Conservation (phyloP, 2,797 vertebrate genomes). For the Nyctibius grandis region DNA sequence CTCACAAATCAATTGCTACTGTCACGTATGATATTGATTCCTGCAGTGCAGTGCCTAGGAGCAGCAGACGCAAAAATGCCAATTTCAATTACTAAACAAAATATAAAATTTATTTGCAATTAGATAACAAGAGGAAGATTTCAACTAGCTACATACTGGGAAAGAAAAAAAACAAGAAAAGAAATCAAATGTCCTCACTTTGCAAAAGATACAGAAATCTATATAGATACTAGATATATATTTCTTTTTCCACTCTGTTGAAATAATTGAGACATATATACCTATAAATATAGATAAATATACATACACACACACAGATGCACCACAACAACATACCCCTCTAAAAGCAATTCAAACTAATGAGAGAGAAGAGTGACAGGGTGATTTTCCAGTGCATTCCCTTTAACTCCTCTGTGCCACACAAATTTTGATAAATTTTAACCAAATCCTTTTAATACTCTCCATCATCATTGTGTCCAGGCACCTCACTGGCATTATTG, state of each 20-base stretch:
- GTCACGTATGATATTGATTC: slow-evolving; percentile 2
- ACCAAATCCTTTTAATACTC: background rate
- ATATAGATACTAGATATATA: background rate
- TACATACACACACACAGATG: accelerated
- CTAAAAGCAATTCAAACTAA: background rate
- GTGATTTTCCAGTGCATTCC: background rate
- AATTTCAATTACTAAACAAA: slow-evolving; percentile 39
- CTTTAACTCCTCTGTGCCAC: background rate
- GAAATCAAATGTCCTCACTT: background rate
- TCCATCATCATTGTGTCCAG: background rate
- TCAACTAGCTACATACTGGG: background rate
- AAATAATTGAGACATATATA: background rate
- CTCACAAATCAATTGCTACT: slow-evolving; percentile 5
- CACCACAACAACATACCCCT: background rate
- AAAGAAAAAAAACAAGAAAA: background rate
- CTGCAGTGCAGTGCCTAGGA: background rate
- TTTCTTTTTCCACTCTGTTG: background rate
- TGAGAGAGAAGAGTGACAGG: background rate
- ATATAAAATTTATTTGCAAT: background rate
- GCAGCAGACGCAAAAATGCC: background rate
- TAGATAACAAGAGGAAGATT: background rate
- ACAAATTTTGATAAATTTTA: background rate
- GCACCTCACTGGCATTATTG: background rate
- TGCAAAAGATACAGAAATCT: background rate
- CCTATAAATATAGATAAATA: background rate